Evolutionary conservation across 1,140 invertebrate genomes (phyloP).

Genomic region (Brachionus rubens): DNA sequence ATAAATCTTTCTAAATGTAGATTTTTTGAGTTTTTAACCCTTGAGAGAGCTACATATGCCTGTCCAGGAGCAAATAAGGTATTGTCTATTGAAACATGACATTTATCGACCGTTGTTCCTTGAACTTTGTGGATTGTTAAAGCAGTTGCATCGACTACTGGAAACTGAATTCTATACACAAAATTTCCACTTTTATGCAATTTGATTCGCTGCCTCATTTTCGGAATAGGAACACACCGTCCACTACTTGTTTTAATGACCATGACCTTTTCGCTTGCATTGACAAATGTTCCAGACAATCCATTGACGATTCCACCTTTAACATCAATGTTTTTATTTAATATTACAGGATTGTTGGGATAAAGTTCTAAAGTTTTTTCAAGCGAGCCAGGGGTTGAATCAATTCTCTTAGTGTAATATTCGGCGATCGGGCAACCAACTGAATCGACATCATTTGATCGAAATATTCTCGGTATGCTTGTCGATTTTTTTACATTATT

Average conservation of each 20-base stretch:
- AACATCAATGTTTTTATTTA: neutral
- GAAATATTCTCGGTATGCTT: too few relatives aligned
- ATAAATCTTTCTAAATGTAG: conserved; percentile 49
- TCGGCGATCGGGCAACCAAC: too few relatives aligned
- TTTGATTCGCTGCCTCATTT: neutral
- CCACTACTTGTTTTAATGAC: too few relatives aligned
- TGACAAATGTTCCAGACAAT: neutral
- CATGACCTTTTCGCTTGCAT: neutral
- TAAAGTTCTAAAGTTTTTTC: too few relatives aligned
- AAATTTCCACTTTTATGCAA: conserved; percentile 47
- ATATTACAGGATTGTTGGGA: neutral
- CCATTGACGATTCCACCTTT: neutral
- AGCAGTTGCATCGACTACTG: conserved; percentile 54
- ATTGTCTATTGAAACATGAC: conserved; percentile 52
- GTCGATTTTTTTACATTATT: too few relatives aligned
- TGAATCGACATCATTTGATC: too few relatives aligned
- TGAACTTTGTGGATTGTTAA: conserved; percentile 59
- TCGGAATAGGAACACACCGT: too few relatives aligned
- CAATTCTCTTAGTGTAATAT: too few relatives aligned
- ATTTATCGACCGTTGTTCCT: conserved; percentile 55
- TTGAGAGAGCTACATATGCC: conserved; percentile 56
- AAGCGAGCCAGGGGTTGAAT: too few relatives aligned
- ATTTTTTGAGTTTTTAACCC: conserved; percentile 49
- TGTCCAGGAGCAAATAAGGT: conserved; percentile 53
- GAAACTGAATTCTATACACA: conserved; percentile 54